phyloP scores from a whole-genome alignment of 2,797 vertebrate genomes.

The Pipistrellus nathusii region DNA sequence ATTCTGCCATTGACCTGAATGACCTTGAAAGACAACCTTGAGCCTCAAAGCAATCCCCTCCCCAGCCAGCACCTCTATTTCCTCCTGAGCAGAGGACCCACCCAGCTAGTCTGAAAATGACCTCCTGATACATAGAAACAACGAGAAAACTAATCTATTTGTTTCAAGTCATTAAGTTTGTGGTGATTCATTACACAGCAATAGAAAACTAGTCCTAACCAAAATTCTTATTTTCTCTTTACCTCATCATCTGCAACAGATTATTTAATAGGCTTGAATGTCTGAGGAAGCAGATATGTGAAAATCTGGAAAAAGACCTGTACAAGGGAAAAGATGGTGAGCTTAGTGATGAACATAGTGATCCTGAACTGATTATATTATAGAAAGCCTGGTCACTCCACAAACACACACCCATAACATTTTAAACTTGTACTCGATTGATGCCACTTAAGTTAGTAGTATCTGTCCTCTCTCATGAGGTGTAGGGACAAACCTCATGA shows the following conservation, averaged over 20 bases:
- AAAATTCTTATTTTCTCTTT: conserved; percentile 42
- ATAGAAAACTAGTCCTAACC: neutral
- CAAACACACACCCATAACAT: neutral
- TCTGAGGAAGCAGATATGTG: neutral
- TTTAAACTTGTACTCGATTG: neutral
- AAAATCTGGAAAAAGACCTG: neutral
- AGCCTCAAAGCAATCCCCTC: neutral
- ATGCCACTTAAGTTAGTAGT: neutral
- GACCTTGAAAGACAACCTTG: neutral
- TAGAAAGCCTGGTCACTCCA: neutral
- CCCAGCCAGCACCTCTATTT: neutral
- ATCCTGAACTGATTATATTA: neutral
- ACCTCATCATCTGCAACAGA: neutral
- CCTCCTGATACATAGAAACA: neutral
- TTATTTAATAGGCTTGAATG: neutral
- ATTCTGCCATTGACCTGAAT: neutral
- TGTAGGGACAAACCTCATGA: neutral
- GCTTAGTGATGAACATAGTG: neutral
- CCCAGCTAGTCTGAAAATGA: neutral
- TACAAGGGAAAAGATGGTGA: neutral
- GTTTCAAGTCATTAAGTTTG: neutral
- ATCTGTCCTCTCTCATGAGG: neutral
- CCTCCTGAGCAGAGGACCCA: neutral
- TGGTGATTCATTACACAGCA: neutral
- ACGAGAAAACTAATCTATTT: neutral